phyloP scores from a whole-genome alignment of 1,140 invertebrate genomes.

The Acromyrmex echinatior region DNA sequence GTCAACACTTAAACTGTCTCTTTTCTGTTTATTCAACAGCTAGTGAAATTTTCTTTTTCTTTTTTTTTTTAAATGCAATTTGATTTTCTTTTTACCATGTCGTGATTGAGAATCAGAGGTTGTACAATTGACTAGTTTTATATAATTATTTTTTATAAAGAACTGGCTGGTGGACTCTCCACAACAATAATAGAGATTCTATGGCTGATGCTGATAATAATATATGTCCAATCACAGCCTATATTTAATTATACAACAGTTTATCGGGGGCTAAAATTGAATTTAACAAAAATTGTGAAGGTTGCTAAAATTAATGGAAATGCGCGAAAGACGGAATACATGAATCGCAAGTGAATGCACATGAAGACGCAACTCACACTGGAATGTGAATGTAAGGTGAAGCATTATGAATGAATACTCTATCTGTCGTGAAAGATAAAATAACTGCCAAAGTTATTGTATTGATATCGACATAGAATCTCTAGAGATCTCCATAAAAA shows the following conservation, averaged over 20 bases:
- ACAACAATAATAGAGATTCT: slow-evolving; percentile 60
- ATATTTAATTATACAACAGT: slow-evolving; percentile 40
- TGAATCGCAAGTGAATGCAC: background rate
- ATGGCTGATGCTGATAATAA: slow-evolving; percentile 46
- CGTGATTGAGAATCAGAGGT: slow-evolving; percentile 85
- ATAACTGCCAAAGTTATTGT: slow-evolving; percentile 61
- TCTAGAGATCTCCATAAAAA: slow-evolving; percentile 16
- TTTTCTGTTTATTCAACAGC: slow-evolving; percentile 56
- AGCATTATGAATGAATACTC: background rate
- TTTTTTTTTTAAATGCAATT: slow-evolving; percentile 69
- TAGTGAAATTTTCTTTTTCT: slow-evolving; percentile 65
- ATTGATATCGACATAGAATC: slow-evolving; percentile 60
- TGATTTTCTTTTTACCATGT: slow-evolving; percentile 79
- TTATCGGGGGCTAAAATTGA: slow-evolving; percentile 21
- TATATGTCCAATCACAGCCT: slow-evolving; percentile 27
- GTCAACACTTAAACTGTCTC: slow-evolving; percentile 66
- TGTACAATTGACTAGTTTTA: slow-evolving; percentile 87
- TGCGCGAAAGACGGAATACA: background rate
- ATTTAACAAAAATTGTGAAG: slow-evolving; percentile 20
- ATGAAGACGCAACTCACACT: background rate
- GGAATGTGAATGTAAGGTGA: background rate
- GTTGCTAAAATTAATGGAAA: slow-evolving; percentile 30
- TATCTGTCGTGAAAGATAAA: slow-evolving; percentile 43
- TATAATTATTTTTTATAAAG: slow-evolving; percentile 87
- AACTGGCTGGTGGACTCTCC: slow-evolving; percentile 83